These are phyloP conservation scores for Cettia cetti DNA, from an alignment of 2,113 vertebrate species.

Conservation along the genomic window DNA sequence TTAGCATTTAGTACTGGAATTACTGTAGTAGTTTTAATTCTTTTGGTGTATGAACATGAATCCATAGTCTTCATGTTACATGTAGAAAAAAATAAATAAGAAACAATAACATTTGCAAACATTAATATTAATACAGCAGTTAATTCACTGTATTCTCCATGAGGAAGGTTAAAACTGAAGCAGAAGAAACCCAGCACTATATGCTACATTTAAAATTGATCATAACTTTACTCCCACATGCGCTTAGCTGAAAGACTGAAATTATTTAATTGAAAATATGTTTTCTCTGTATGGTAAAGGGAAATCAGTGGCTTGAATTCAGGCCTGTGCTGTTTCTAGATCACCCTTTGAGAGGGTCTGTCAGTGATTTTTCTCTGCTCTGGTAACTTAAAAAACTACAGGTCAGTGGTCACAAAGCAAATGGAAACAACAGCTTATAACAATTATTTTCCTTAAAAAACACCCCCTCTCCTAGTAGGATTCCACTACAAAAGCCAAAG, in stretches of 20 bases:
- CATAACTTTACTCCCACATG: neutral
- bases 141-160: neutral
- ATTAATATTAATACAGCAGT: neutral
- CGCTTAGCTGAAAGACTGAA: neutral
- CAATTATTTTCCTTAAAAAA: neutral
- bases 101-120: neutral
- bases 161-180: neutral
- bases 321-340: neutral
- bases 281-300: neutral
- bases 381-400: neutral
- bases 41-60: neutral
- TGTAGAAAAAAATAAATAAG: neutral
- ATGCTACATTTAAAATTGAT: neutral
- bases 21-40: neutral
- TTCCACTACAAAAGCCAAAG: neutral
- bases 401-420: neutral
- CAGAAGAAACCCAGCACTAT: neutral
- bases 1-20: neutral
- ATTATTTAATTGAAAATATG: neutral
- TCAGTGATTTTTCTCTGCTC: neutral
- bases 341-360: neutral
- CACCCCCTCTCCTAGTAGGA: neutral
- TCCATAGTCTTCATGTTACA: neutral
- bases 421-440: neutral
- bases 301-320: neutral